Evolutionary conservation across 2,113 vertebrate genomes (phyloP).

Genomic region (Brachypteracias leptosomus): DNA sequence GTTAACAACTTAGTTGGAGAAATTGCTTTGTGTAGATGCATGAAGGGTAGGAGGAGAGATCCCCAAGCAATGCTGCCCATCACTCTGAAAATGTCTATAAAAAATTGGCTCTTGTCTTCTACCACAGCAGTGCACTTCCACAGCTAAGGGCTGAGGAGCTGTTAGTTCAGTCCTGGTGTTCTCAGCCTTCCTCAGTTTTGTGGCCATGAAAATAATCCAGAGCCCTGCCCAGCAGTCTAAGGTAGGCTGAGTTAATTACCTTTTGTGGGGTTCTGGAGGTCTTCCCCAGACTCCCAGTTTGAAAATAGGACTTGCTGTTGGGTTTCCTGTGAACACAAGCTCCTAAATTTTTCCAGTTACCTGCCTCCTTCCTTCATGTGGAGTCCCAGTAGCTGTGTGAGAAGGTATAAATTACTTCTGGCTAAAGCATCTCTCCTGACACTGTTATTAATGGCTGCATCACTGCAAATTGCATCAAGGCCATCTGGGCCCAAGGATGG

Average conservation of each 20-base stretch:
- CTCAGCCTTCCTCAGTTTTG: background rate
- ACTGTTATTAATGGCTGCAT: background rate
- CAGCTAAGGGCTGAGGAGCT: background rate
- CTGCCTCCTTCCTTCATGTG: background rate
- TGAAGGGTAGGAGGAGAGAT: background rate
- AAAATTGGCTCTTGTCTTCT: background rate
- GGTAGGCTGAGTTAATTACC: background rate
- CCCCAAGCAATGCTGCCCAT: background rate
- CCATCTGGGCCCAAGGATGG: background rate
- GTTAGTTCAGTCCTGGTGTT: background rate
- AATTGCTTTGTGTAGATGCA: background rate
- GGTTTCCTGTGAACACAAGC: background rate
- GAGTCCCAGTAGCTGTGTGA: background rate
- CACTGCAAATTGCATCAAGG: background rate
- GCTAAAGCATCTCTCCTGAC: background rate
- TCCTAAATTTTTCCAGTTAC: background rate
- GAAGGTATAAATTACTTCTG: background rate
- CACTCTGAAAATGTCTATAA: background rate
- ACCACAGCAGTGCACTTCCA: background rate
- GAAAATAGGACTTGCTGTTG: background rate
- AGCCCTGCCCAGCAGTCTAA: background rate
- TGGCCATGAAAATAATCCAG: background rate
- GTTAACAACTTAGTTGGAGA: background rate
- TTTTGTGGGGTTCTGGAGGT: background rate
- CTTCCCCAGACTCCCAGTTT: background rate